Conservation (phyloP, 2,888 invertebrate species). For the Napeogenes inachia region DNA sequence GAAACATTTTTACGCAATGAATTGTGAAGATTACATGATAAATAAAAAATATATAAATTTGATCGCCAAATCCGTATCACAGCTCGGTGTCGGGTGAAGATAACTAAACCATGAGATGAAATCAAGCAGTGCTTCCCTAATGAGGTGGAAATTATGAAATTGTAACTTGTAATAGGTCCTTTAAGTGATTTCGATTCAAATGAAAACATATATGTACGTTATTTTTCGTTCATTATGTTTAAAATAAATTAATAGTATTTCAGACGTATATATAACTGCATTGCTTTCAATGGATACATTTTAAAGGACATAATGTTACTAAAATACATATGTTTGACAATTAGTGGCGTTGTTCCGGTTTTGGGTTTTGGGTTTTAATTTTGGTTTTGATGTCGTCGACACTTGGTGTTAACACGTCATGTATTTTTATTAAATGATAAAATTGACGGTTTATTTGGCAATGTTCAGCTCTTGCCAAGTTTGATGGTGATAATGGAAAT, state of each 20-base stretch:
- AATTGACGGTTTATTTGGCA: not conserved
- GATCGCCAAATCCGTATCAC: not conserved
- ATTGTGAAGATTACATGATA: conserved; percentile 1
- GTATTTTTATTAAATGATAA: conserved; percentile 4
- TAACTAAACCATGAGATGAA: conserved; percentile 1
- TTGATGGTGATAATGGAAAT: not conserved
- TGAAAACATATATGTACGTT: too few species aligned
- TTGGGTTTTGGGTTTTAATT: conserved; percentile 2
- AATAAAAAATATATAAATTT: not conserved
- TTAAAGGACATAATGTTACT: conserved; percentile 50
- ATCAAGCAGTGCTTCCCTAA: not conserved
- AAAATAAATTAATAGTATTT: too few species aligned
- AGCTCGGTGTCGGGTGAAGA: not conserved
- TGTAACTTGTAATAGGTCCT: too few species aligned
- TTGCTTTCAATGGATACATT: not conserved
- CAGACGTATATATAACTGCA: not conserved
- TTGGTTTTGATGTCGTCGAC: not conserved
- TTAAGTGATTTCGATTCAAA: too few species aligned
- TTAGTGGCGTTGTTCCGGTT: conserved; percentile 49
- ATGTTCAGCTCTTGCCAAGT: not conserved
- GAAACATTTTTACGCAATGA: not conserved
- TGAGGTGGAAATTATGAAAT: conserved; percentile 1
- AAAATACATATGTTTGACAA: conserved; percentile 73
- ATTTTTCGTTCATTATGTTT: too few species aligned
- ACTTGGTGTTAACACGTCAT: conserved; percentile 3